Base-by-base conservation (phyloP, 2,888 invertebrate genomes). In the Harpagoxenus sublaevis region DNA sequence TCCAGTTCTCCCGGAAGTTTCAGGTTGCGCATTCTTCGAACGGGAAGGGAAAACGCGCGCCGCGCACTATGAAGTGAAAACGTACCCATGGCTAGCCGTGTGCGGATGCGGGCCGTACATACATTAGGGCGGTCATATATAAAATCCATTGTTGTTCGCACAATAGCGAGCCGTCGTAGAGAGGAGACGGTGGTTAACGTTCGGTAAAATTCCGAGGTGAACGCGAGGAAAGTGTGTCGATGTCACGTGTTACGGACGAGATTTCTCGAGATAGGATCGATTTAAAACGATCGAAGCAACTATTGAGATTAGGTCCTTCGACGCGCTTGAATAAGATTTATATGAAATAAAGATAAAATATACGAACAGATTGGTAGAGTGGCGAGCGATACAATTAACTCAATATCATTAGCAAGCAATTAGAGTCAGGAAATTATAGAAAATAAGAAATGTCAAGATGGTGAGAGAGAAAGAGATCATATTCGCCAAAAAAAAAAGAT, bases 1-100 rank as follows among this genome's bases (percentile, higher is more conserved):
- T 81, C 88, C 84, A 89, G 84, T 89, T 87, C 83, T 79, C 31
- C 87, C 88, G 89, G 89, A 89, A 89, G 86, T 87, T 63, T 87
- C 88, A 81, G 48, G 75, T 87, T 82, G 85, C 63, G 66, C 83
- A 82, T 85, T 82, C 70, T 73, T 78, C 6, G 28, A 45, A 53
- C 79, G 39, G 63, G 83, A 85, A 75, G 83, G 70, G 66, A 85
- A 42, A 68, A 31, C 51, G 45, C 18, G 45, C 18, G 18, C 10
- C 15, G 12, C 35, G 63, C 60, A 57, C 9, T 70, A 70, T 35
- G 23, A 79, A 79, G 71, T 71, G 79, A 79, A 78, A 79, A 79
- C 79, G 68, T 71, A 45, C 55, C 35, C 55, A 57, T 78, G 74
- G 39, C 45, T 42, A 57, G 60, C 35, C n/a, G 60, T n/a, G 12